Conservation (phyloP, 2,113 vertebrate genomes). For the Psephotus haematonotus region DNA sequence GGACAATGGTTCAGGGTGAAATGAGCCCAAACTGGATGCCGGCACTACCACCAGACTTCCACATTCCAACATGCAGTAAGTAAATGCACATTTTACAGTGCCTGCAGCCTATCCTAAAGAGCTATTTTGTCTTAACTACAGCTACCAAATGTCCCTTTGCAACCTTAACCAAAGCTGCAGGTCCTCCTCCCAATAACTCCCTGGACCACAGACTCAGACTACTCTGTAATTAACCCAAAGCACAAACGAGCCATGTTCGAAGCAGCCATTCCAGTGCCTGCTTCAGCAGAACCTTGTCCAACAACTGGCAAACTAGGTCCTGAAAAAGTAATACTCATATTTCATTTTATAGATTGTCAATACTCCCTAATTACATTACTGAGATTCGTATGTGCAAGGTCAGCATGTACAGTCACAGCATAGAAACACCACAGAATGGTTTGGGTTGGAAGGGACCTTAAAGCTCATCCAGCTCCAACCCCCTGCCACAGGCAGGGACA, state of each 20-base stretch:
- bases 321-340: background rate
- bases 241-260: background rate
- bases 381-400: background rate
- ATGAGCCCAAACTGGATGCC: accelerated
- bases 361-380: too few species aligned
- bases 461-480: background rate
- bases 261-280: background rate
- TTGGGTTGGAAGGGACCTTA: background rate
- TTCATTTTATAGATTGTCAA: background rate
- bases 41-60: background rate
- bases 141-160: background rate
- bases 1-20: background rate
- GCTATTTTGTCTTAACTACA: background rate
- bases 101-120: background rate
- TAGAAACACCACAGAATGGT: background rate
- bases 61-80: accelerated
- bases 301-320: background rate
- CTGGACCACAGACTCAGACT: background rate
- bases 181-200: background rate
- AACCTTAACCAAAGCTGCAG: background rate
- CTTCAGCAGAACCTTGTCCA: background rate
- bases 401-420: background rate
- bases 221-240: background rate
- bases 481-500: background rate
- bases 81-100: background rate